Evolutionary conservation across 2,797 vertebrate species (phyloP), one percentile per base, ranked within the genome.

Genomic region (Crotalus adamanteus): DNA sequence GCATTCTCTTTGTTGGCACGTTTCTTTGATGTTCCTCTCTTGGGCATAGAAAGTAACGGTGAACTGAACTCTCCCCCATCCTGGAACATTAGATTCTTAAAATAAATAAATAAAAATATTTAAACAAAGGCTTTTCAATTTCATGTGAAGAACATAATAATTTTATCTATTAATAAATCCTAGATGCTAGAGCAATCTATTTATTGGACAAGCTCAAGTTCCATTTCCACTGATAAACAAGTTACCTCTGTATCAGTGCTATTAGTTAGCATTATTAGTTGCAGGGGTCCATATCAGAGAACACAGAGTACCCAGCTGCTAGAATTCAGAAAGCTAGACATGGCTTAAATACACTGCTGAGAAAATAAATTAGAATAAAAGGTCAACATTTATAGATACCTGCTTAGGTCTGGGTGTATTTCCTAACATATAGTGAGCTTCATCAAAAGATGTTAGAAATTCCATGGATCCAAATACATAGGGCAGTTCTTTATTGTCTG

Each of bases 1-100:
- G 97, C 47, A 92, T 99, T 99, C 94, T 99, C 98, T 97, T 99
- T 98, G 97, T 98, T 98, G 95, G 98, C 97, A 59, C 56, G 92
- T 92, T 96, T 96, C 93, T 96, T 97, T 60, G 96, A 93, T 94
- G 94, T 88, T 92, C 93, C 87, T 94, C 94, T 95, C 83, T 97
- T 97, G 89, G 94, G 96, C 90, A 95, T 93, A 69, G 97, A 96
- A 94, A 95, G 95, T 94, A 95, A 92, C 65, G 92, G 87, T 90
- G 96, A 91, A 83, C 96, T 95, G 92, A 96, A 96, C 93, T 96
- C 97, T 0, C 0, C 91, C 94, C 88, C 92, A 92, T 95, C 94
- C 90, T 92, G 83, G 18, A 96, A 94, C 59, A 96, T 95, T 55
- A 83, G 95, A 97, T 22, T 94, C 93, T 0, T 94, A 91, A 95